phyloP scores from a whole-genome alignment of 1,140 invertebrate species.

The Zophobas atratus region DNA sequence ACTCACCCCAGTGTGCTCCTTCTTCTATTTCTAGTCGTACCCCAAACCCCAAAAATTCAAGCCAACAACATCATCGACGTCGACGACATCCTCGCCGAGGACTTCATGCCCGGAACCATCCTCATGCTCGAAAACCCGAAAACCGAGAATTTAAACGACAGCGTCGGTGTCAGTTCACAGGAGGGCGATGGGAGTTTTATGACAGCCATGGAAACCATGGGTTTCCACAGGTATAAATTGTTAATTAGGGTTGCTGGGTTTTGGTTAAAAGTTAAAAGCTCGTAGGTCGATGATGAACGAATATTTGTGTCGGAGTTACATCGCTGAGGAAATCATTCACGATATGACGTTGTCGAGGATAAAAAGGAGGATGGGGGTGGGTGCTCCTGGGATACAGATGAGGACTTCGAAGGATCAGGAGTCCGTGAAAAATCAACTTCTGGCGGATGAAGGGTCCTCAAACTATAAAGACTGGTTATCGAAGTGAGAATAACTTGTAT shows the following conservation, averaged over 20 bases:
- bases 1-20: too few relatives aligned
- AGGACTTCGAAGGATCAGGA: conserved; percentile 56
- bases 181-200: conserved; percentile 71
- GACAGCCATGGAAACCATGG: conserved; percentile 73
- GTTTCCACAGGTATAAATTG: conserved; percentile 74
- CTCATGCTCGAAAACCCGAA: conserved; percentile 66
- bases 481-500: conserved; percentile 69
- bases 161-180: background rate
- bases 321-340: conserved; percentile 79
- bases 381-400: conserved; percentile 59
- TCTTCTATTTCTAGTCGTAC: background rate
- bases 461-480: conserved; percentile 80
- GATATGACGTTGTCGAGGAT: conserved; percentile 71
- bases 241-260: background rate
- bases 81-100: conserved; percentile 75
- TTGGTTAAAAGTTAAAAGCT: background rate
- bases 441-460: conserved; percentile 77
- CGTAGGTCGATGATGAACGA: conserved; percentile 81
- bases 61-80: conserved; percentile 65
- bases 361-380: conserved; percentile 68
- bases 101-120: conserved; percentile 75
- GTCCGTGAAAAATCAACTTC: conserved; percentile 70
- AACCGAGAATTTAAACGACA: conserved; percentile 51
- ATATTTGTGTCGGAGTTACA: conserved; percentile 78
- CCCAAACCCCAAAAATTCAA: background rate